phyloP scores from a whole-genome alignment of 1,140 invertebrate genomes.

The Tetramorium simillimum region DNA sequence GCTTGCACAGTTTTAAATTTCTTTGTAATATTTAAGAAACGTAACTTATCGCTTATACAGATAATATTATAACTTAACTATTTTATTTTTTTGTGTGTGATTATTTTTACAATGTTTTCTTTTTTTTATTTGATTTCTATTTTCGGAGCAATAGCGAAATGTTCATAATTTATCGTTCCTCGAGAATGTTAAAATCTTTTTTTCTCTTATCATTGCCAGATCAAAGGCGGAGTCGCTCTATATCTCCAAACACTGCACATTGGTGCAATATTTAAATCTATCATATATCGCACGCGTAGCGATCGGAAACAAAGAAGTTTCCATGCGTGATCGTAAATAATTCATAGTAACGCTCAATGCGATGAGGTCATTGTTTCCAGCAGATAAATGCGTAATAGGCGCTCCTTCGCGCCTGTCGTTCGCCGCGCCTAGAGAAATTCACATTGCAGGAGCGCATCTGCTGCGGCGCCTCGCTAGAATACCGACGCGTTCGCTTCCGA shows the following conservation, averaged over 20 bases:
- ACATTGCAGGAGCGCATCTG: constrained; percentile 3
- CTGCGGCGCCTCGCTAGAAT: neutral
- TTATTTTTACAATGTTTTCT: no score
- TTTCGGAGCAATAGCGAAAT: neutral
- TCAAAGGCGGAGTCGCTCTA: neutral
- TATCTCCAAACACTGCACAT: neutral
- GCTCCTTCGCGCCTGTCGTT: constrained; percentile 15
- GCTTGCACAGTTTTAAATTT: neutral
- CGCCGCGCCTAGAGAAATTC: constrained; percentile 24
- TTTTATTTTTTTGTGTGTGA: neutral
- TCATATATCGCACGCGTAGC: neutral
- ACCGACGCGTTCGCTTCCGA: neutral
- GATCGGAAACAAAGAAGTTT: constrained; percentile 28
- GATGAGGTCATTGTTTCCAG: constrained; percentile 55
- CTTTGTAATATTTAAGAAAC: neutral
- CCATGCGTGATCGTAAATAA: constrained; percentile 46
- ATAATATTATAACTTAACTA: neutral
- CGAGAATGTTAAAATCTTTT: neutral
- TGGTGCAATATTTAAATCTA: neutral
- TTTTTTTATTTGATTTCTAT: no score
- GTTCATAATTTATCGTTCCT: neutral
- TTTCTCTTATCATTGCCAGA: neutral
- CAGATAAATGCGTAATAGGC: constrained; percentile 46
- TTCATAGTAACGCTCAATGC: constrained; percentile 30
- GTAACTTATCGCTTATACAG: neutral